Percentiles rank a stretch among this genome's conserved stretches.
These are phyloP conservation scores for Imbricaverruca yamaguchii DNA, from an alignment of 2,888 invertebrate genomes.

Conservation along the genomic window DNA sequence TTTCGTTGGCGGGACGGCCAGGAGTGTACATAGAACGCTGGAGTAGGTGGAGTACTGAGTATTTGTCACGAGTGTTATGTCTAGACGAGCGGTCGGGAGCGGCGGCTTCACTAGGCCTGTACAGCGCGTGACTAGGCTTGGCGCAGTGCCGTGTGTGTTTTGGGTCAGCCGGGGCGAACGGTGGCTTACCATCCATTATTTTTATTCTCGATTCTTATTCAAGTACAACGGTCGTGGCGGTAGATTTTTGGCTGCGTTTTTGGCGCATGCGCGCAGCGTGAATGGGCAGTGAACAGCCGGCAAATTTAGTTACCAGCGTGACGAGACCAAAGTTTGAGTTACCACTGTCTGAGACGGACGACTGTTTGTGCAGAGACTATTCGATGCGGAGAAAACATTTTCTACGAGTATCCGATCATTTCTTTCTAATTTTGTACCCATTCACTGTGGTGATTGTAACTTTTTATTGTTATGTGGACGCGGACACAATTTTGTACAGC, in stretches of 20 bases:
- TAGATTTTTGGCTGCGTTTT: not conserved
- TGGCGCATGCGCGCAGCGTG: not conserved
- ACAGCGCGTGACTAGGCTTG: constrained; percentile 20
- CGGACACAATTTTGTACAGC: constrained; percentile 21
- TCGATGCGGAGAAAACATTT: not conserved
- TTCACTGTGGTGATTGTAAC: constrained; percentile 21
- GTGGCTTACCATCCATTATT: constrained; percentile 12
- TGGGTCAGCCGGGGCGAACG: not conserved
- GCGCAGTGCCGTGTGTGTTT: constrained; percentile 13
- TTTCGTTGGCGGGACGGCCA: not conserved
- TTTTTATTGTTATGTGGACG: constrained; percentile 21
- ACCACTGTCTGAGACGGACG: constrained; percentile 7
- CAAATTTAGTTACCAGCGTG: constrained; percentile 16
- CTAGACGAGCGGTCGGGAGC: not conserved
- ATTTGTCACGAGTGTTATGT: constrained; percentile 17
- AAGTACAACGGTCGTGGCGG: constrained; percentile 17
- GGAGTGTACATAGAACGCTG: constrained; percentile 16
- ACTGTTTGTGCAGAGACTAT: not conserved
- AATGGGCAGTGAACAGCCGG: not conserved
- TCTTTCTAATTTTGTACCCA: constrained; percentile 22
- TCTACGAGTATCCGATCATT: constrained; percentile 20
- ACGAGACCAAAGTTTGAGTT: constrained; percentile 22
- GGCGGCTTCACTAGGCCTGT: not conserved
- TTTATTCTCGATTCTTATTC: constrained; percentile 21
- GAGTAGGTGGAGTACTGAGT: constrained; percentile 6